A percentile compares a stretch with the other conserved stretches of the same genome.
Evolutionary conservation across 2,888 invertebrate genomes (phyloP).

Genomic region (Slavum lentiscoides): DNA sequence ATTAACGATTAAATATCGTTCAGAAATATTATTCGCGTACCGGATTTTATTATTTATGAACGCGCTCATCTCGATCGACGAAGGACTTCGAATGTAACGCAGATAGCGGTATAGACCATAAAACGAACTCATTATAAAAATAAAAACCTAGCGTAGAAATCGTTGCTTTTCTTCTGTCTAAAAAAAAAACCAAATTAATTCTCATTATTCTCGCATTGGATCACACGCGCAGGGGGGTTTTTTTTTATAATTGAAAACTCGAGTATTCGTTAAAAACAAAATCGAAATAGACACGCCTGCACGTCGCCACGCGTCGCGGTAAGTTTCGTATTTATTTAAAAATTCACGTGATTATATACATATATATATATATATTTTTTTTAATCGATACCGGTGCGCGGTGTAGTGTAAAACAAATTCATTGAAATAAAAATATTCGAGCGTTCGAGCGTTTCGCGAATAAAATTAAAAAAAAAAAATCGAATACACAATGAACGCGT

Average conservation of each 20-base stretch:
- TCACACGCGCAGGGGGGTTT: background rate
- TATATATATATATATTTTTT: too few relatives aligned
- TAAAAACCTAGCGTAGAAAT: too few relatives aligned
- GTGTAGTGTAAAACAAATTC: slow-evolving; percentile 13
- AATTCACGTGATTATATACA: background rate
- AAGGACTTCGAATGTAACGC: too few relatives aligned
- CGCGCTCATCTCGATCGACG: too few relatives aligned
- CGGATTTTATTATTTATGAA: too few relatives aligned
- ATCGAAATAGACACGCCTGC: background rate
- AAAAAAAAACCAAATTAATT: too few relatives aligned
- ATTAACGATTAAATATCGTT: too few relatives aligned
- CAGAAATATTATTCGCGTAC: too few relatives aligned
- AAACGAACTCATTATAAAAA: too few relatives aligned
- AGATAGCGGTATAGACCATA: too few relatives aligned
- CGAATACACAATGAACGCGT: background rate
- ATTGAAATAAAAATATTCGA: background rate
- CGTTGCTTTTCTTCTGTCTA: too few relatives aligned
- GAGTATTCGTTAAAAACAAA: background rate
- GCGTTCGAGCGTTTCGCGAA: slow-evolving; percentile 11
- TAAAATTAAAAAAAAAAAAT: background rate
- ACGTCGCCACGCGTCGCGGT: background rate
- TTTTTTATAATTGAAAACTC: background rate
- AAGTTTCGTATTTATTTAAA: slow-evolving; percentile 1
- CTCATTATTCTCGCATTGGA: too few relatives aligned
- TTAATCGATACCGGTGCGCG: background rate